Conservation (phyloP, 2,888 invertebrate species). For the Biston stratarius region DNA sequence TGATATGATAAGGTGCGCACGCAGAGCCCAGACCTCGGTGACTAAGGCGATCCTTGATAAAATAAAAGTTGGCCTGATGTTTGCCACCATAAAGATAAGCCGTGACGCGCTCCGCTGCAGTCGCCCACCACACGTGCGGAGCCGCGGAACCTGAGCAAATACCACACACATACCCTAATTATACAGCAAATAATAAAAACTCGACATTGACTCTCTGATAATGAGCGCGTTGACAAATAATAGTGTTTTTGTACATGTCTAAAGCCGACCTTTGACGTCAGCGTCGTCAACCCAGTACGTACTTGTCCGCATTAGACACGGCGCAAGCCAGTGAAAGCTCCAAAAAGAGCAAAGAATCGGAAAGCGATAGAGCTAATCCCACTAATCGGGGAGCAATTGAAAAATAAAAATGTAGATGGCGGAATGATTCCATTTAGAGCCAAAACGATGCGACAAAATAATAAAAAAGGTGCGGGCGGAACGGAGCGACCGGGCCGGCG, state of each 20-base stretch:
- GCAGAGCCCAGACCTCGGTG: conserved; percentile 68
- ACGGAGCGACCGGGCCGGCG: conserved; percentile 74
- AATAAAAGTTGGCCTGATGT: conserved; percentile 73
- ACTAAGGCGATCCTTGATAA: conserved; percentile 76
- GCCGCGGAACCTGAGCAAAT: conserved; percentile 68
- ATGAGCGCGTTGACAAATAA: conserved; percentile 59
- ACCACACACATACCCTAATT: conserved; percentile 64
- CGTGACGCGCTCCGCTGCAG: conserved; percentile 65
- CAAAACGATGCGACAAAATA: conserved; percentile 87
- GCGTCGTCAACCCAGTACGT: conserved; percentile 5
- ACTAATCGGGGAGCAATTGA: conserved; percentile 86
- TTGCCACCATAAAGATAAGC: conserved; percentile 81
- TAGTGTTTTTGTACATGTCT: conserved; percentile 48
- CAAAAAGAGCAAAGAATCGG: conserved; percentile 84
- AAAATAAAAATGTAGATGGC: conserved; percentile 87
- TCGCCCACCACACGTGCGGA: conserved; percentile 70
- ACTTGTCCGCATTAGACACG: conserved; percentile 38
- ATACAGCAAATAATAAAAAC: conserved; percentile 75
- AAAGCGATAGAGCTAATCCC: conserved; percentile 85
- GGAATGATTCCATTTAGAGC: conserved; percentile 85
- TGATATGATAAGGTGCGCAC: conserved; percentile 71
- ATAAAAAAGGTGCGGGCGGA: conserved; percentile 82
- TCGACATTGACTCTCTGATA: conserved; percentile 71
- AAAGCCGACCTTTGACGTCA: conserved; percentile 59
- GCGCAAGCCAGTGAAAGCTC: conserved; percentile 75